Percentiles rank a stretch among this genome's conserved stretches.
These are phyloP conservation scores for Nebria salina DNA, from an alignment of 2,888 invertebrate genomes.

Conservation along the genomic window DNA sequence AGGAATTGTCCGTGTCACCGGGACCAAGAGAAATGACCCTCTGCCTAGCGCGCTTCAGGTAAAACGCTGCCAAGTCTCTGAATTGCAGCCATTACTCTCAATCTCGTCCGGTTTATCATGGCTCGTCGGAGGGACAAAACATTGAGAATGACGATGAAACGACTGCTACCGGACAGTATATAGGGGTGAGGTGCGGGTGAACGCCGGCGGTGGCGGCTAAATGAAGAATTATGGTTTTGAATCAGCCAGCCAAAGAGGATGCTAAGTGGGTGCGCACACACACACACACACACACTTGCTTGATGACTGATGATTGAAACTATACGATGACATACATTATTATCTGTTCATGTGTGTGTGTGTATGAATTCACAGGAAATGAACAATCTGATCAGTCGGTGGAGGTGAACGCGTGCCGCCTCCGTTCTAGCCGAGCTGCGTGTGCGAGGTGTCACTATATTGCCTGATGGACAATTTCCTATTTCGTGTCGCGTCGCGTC, in stretches of 20 bases:
- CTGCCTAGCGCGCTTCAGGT: conserved; percentile 51
- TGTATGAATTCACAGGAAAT: conserved; percentile 34
- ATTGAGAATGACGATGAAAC: neutral
- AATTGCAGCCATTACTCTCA: conserved; percentile 62
- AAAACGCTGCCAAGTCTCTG: conserved; percentile 56
- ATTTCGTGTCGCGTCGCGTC: conserved; percentile 48
- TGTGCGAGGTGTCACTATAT: conserved; percentile 34
- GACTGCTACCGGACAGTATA: conserved; percentile 5
- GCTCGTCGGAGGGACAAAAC: conserved; percentile 47
- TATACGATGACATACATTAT: conserved; percentile 43
- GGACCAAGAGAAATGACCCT: conserved; percentile 59
- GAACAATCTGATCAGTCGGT: conserved; percentile 34
- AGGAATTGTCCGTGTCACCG: conserved; percentile 59
- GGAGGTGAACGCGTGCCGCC: conserved; percentile 39
- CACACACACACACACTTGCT: conserved; percentile 46
- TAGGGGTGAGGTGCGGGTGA: conserved; percentile 7
- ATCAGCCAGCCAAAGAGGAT: conserved; percentile 57
- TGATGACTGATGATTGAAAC: conserved; percentile 52
- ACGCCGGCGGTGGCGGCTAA: conserved; percentile 52
- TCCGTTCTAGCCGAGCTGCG: conserved; percentile 3
- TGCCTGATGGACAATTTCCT: conserved; percentile 33
- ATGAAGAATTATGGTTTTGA: conserved; percentile 62
- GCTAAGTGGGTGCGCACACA: conserved; percentile 55
- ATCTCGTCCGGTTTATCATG: conserved; percentile 57
- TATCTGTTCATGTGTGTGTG: conserved; percentile 1